Conservation (phyloP, 64 coral and sea anemone genomes). For the Anthopleura sola region DNA sequence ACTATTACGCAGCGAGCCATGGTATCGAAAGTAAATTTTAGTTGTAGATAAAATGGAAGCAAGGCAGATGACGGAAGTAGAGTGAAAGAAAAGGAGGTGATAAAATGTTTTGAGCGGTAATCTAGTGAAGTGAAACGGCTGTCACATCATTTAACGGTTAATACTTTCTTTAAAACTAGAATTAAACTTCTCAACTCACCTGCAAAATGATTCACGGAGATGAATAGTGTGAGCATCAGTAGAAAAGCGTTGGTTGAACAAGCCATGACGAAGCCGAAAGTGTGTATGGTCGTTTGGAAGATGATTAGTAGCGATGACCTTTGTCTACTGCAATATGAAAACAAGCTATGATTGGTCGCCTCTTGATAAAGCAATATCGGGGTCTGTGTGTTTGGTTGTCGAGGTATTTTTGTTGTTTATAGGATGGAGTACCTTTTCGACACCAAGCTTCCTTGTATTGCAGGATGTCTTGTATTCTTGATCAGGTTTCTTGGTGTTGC, state of each 20-base stretch:
- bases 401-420: too few species aligned
- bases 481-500: too few species aligned
- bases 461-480: background rate
- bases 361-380: background rate
- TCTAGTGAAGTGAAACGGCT: background rate
- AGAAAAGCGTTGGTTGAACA: background rate
- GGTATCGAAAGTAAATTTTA: too few species aligned
- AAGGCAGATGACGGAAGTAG: background rate
- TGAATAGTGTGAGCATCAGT: background rate
- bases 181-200: background rate
- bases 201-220: background rate
- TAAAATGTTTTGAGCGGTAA: background rate
- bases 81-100: background rate
- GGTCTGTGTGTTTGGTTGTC: background rate
- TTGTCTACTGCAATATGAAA: background rate
- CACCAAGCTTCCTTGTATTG: too few species aligned
- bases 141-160: background rate
- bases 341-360: background rate
- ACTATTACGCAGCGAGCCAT: too few species aligned
- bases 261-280: background rate
- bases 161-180: background rate
- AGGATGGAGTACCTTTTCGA: too few species aligned
- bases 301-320: background rate
- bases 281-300: background rate
- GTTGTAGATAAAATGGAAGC: background rate